Evolutionary conservation across 2,797 vertebrate genomes (phyloP), one percentile per base, ranked within the genome.

Genomic region (Pseudopleuronectes americanus): DNA sequence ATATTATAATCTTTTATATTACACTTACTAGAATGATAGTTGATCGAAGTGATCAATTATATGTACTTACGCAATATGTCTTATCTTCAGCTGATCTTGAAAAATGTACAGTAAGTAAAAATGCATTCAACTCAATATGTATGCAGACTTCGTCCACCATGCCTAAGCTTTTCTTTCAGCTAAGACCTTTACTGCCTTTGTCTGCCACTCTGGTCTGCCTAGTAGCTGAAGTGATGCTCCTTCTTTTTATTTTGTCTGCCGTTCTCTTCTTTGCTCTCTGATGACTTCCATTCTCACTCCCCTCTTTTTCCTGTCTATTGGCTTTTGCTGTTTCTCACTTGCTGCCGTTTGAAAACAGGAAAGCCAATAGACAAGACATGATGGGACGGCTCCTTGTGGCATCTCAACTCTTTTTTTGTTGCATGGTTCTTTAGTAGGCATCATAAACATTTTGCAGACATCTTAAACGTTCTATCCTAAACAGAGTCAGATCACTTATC

Each of bases 71-170:
- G 31, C 10, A 33, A 8, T 33, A 33, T 77, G 17, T 28, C 28
- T 64, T 6, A 47, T 22, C n/a, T 53, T 54, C 28, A 45, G 17
- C 53, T 47, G 71, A 28, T 67, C 68, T 90, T 92, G 92, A 91
- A 82, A 93, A 94, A 93, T 95, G 91, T 84, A 74, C 60, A 69
- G 80, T 95, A 95, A 97, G 97, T 99, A 98, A 98, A 99, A 98
- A 98, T 99, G 97, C 97, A 99, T 98, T 99, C 97, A 96, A 95
- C 95, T 95, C 94, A 90, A 85, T 93, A 92, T 93, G 92, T 91
- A 92, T 54, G 64, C 76, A 85, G 84, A 84, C 93, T 93, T 79
- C 1, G 36, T 61, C 93, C 92, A 93, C 94, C 93, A 91, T 95
- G 93, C 92, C 95, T 94, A 94, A 95, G 95, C 94, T 95, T 83